phyloP scores from a whole-genome alignment of 2,797 vertebrate genomes.

The Urophycis tenuis region DNA sequence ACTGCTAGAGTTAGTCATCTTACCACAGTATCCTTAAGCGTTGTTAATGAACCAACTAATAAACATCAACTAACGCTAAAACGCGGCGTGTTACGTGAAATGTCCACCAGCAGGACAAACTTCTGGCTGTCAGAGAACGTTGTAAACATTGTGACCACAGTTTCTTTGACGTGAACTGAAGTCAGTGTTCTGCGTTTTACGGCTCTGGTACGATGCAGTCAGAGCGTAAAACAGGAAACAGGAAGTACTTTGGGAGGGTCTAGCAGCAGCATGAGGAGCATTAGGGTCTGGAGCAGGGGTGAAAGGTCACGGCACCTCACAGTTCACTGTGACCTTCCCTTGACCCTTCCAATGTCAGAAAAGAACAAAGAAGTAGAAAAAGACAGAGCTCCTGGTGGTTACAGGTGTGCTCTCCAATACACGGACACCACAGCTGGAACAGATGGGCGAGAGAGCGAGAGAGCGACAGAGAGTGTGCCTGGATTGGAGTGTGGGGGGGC shows the following conservation, averaged over 20 bases:
- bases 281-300: background rate
- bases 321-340: background rate
- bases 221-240: background rate
- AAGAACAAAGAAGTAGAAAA: background rate
- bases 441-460: background rate
- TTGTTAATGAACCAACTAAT: slow-evolving; percentile 35
- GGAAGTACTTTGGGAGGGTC: background rate
- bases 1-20: slow-evolving; percentile 51
- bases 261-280: background rate
- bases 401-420: background rate
- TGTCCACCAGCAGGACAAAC: slow-evolving; percentile 34
- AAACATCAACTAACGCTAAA: slow-evolving; percentile 25
- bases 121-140: slow-evolving; percentile 34
- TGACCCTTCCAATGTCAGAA: background rate
- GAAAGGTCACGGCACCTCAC: slow-evolving; percentile 1
- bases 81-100: slow-evolving; percentile 30
- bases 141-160: slow-evolving; percentile 50
- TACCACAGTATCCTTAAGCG: slow-evolving; percentile 24
- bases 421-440: no score
- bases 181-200: slow-evolving; percentile 2
- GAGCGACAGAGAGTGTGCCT: background rate
- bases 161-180: slow-evolving; percentile 19
- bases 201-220: slow-evolving; percentile 23
- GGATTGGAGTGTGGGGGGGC: background rate
- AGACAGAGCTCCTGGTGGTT: background rate